phyloP scores from a whole-genome alignment of 2,113 vertebrate genomes.

The Mobula hypostoma region DNA sequence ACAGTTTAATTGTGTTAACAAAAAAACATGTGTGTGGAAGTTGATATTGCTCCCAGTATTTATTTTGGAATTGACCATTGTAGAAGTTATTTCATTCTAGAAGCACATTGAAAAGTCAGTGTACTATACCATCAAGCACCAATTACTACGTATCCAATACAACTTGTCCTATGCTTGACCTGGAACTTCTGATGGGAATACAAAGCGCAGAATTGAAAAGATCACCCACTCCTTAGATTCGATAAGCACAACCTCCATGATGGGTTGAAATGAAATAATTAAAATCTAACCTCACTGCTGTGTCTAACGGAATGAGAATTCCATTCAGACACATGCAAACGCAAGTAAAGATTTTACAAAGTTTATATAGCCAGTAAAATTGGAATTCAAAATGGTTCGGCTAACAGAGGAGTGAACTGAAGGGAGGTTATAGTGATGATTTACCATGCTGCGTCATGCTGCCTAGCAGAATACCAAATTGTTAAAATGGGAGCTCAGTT shows the following conservation, averaged over 20 bases:
- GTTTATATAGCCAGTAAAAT: background rate
- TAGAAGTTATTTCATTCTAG: too few relatives aligned
- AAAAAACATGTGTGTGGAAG: too few relatives aligned
- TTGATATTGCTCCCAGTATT: too few relatives aligned
- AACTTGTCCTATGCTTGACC: background rate
- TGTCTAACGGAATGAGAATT: background rate
- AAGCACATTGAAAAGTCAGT: background rate
- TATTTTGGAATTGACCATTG: too few relatives aligned
- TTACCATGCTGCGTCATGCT: constrained; percentile 1
- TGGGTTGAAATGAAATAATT: background rate
- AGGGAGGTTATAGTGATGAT: constrained; percentile 1
- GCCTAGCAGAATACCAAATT: background rate
- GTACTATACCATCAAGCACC: background rate
- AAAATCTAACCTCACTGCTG: background rate
- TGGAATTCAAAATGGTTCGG: background rate
- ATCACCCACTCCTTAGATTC: background rate
- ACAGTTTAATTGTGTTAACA: too few relatives aligned
- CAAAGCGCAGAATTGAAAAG: background rate
- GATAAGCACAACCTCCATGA: background rate
- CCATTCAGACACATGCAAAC: background rate
- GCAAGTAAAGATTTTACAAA: background rate
- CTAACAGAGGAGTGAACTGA: background rate
- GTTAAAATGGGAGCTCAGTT: constrained; percentile 13
- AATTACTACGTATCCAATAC: too few relatives aligned
- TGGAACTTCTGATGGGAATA: background rate